phyloP scores from a whole-genome alignment of 2,888 invertebrate genomes.

The Aplocera efformata region DNA sequence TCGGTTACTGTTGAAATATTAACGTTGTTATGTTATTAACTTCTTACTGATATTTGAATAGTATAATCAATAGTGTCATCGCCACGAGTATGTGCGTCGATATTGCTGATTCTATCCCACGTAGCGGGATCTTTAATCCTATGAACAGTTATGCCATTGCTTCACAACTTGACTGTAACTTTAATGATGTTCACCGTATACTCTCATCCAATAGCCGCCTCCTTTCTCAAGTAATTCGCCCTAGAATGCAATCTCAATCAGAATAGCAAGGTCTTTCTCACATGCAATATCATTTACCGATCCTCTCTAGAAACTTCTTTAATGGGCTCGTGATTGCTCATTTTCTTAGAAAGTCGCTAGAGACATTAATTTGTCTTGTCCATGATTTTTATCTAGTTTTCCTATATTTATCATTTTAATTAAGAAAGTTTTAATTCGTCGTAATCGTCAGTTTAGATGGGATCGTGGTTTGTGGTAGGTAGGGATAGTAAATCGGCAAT shows the following conservation, averaged over 20 bases:
- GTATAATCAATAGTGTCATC: too few relatives aligned
- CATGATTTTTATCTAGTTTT: slow-evolving; percentile 11
- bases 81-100: slow-evolving; percentile 6
- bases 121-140: slow-evolving; percentile 19
- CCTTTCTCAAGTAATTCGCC: slow-evolving; percentile 27
- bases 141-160: slow-evolving; percentile 19
- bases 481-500: too few relatives aligned
- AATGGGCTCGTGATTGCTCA: slow-evolving; percentile 17
- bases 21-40: too few relatives aligned
- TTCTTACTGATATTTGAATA: too few relatives aligned
- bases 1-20: too few relatives aligned
- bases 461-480: slow-evolving; percentile 16
- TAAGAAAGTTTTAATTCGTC: slow-evolving; percentile 18
- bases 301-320: slow-evolving; percentile 27
- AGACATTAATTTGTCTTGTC: slow-evolving; percentile 5
- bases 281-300: slow-evolving; percentile 32
- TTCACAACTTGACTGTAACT: slow-evolving; percentile 12
- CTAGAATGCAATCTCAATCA: slow-evolving; percentile 21
- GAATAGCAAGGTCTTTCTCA: slow-evolving; percentile 39
- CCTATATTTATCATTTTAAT: slow-evolving; percentile 11
- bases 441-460: slow-evolving; percentile 12
- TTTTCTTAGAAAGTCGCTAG: slow-evolving; percentile 15
- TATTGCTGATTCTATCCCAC: slow-evolving; percentile 11
- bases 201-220: slow-evolving; percentile 16
- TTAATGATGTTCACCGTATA: slow-evolving; percentile 23